Base-by-base conservation (phyloP, 2,113 vertebrate species). In the Pelecanus crispus region DNA sequence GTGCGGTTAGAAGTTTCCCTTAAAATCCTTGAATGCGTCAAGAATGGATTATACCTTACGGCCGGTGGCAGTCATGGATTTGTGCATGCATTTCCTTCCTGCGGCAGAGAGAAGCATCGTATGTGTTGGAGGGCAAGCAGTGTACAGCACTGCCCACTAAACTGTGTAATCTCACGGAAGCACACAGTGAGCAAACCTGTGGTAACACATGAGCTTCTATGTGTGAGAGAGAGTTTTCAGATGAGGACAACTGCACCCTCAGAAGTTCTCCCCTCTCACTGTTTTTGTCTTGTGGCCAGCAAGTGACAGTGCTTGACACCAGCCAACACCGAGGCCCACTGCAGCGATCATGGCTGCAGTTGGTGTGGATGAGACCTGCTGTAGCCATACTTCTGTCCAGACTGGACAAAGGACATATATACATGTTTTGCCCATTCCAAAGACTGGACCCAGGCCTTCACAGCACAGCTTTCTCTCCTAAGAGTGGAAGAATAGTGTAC, bases 141-240 rank as follows among this genome's bases (percentile, higher is more conserved):
- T 5, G 13, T 53, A 47, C 18, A 40, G 7, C 11, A 13, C 44
- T 88, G 40, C 59, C 67, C 28, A 31, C 73, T 75, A 50, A 81
- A 32, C 47, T 0, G 0, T 0, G 0, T 44, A 7, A 31, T 70
- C 50, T 65, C 19, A 4, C 44, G 68, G 63, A 61, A 53, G 53
- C 53, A 66, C 8, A 5, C 28, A 38, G 28, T 2, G 1, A 58
- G 29, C 50, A 87, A 77, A 78, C 9, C 44, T 53, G 21, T 81
- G 73, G 11, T 58, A 67, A 55, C n/a, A 61, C 3, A 3, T 25
- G n/a, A 71, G 17, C 65, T 81, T 58, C 16, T 65, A 0, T 31
- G 12, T 68, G 34, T 36, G 66, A 79, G 66, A 63, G 50, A 8
- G 29, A 32, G 8, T 49, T 86, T 78, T 62, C 25, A 71, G 17